Evolutionary conservation across 30 jellyfish, hydroid and myxozoan species (phyloP), one percentile per base, ranked within the genome.

Genomic region (Pelagia noctiluca): DNA sequence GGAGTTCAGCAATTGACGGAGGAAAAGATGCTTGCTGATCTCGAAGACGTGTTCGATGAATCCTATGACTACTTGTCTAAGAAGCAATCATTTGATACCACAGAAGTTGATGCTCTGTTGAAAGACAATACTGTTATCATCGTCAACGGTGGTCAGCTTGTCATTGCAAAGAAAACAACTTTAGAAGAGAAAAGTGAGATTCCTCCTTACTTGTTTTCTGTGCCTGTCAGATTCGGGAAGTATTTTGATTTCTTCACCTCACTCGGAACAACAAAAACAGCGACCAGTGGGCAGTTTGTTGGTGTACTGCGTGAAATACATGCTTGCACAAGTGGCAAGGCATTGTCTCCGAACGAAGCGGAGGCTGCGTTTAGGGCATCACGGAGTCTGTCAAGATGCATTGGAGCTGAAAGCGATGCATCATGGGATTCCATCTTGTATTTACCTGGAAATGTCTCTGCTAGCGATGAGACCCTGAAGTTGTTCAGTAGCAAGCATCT

Each of bases 401-500:
- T 75, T 12, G 50, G 75, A 47, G 65, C 71, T 8, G 65, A 64
- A 28, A 52, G 67, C 4, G 37, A 33, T 50, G 68, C 82, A 1
- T 25, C 57, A 0, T 70, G 47, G 42, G 50, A 26, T 0, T 21
- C 35, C 2, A 1, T 22, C n/a, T 70, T 89, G 42, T 69, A 34
- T 48, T 87, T 89, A 49, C 97, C 97, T 24, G 90, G 96, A 32
- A 26, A 13, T 24, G 2, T 32, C 5, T 87, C 76, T 19, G 49
- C 50, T 1, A 36, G 35, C 37, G 57, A 50, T 28, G 77, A 49
- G 24, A 22, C 85, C 0, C 50, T 74, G 4, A 1, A 57, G 1
- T 77, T 89, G 25, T 82, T 47, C 61, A 34, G 62, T 3, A 66
- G 96, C 3, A 32, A 50, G 5, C 83, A 83, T 18, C 62, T 83